Evolutionary conservation across 2,888 invertebrate species (phyloP).

Genomic region (Pristionchus entomophagus): DNA sequence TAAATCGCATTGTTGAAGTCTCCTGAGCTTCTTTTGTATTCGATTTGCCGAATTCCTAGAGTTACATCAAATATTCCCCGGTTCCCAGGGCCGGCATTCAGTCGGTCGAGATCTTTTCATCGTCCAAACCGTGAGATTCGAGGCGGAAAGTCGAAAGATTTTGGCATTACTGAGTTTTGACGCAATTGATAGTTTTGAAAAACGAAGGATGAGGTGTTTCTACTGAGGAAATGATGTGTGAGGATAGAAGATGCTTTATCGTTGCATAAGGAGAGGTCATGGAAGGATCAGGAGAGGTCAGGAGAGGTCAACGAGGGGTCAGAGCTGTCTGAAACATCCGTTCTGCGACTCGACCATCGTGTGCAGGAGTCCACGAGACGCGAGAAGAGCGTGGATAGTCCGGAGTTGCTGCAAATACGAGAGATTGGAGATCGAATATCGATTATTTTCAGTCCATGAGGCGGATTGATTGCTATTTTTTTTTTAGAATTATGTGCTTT

Average conservation of each 20-base stretch:
- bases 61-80: too few species aligned
- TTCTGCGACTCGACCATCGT: constrained; percentile 35
- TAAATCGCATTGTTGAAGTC: constrained; percentile 35
- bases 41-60: not conserved
- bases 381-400: not conserved
- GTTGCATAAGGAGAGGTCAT: not conserved
- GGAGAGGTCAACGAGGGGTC: not conserved
- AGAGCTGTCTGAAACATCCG: not conserved
- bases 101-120: constrained; percentile 10
- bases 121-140: not conserved
- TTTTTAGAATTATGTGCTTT: too few species aligned
- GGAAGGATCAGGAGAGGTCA: not conserved
- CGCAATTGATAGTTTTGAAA: too few species aligned
- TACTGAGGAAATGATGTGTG: not conserved
- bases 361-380: constrained; percentile 36
- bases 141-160: not conserved
- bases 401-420: constrained; percentile 4
- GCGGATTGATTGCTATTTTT: too few species aligned
- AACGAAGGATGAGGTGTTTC: too few species aligned
- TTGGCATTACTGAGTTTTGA: not conserved
- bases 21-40: not conserved
- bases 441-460: too few species aligned
- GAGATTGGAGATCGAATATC: not conserved
- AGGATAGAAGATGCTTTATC: not conserved
- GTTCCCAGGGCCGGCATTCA: not conserved